A percentile compares a stretch with the other conserved stretches of the same genome.
phyloP scores from a whole-genome alignment of 2,888 invertebrate genomes.

The Pterostichus niger region DNA sequence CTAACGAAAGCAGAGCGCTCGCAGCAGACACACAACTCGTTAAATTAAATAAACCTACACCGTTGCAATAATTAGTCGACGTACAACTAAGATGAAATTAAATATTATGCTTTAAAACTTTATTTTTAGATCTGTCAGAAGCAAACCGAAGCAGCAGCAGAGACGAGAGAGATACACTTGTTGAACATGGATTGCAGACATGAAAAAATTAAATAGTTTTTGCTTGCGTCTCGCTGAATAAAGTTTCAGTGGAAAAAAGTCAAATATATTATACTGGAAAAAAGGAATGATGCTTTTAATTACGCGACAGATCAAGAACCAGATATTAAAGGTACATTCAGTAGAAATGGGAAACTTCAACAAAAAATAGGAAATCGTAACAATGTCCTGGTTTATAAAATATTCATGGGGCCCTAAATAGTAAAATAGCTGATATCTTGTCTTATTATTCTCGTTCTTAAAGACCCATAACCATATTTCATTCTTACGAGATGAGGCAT shows the following conservation, averaged over 20 bases:
- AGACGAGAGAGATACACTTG: conserved; percentile 24
- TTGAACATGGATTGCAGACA: conserved; percentile 15
- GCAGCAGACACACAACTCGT: conserved; percentile 4
- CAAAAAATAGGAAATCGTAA: too few relatives aligned
- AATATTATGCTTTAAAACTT: conserved; percentile 58
- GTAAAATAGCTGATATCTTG: too few relatives aligned
- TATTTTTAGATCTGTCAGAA: conserved; percentile 48
- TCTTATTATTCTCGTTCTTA: too few relatives aligned
- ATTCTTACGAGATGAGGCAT: too few relatives aligned
- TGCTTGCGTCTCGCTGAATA: neutral
- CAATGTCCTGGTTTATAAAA: too few relatives aligned
- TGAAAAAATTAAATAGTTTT: conserved; percentile 21
- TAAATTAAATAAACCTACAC: conserved; percentile 55
- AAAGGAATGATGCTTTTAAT: conserved; percentile 13
- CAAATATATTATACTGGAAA: conserved; percentile 24
- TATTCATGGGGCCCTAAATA: too few relatives aligned
- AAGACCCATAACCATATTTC: too few relatives aligned
- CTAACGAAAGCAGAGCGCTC: conserved; percentile 16
- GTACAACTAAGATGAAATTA: conserved; percentile 41
- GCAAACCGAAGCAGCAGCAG: neutral
- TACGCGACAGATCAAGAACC: neutral
- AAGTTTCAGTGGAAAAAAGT: neutral
- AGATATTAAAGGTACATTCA: too few relatives aligned
- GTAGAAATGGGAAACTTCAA: too few relatives aligned
- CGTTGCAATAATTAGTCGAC: conserved; percentile 56